A percentile compares a stretch with the other conserved stretches of the same genome.
Conservation (phyloP, 2,888 invertebrate species). For the Orthosia incerta region DNA sequence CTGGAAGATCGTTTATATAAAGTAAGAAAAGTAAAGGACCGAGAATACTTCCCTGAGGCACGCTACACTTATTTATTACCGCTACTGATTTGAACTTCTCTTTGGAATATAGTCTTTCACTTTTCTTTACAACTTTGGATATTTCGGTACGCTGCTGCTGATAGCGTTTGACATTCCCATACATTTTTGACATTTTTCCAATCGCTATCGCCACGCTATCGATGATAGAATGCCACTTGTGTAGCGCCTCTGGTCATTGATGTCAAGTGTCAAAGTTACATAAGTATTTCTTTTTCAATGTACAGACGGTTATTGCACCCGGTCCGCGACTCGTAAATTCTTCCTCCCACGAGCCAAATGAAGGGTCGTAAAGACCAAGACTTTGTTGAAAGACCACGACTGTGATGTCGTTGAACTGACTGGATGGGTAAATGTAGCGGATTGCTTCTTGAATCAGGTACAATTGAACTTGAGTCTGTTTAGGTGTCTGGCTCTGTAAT, state of each 20-base stretch:
- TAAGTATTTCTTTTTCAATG: neutral
- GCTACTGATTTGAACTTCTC: no score
- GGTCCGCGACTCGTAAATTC: constrained; percentile 15
- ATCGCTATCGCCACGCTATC: no score
- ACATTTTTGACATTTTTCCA: no score
- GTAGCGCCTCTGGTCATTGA: neutral
- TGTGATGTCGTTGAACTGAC: constrained; percentile 4
- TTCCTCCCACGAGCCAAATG: constrained; percentile 15
- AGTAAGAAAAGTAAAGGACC: no score
- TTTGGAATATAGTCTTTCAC: no score
- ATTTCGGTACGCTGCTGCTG: no score
- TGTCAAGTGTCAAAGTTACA: neutral
- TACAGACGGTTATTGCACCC: constrained; percentile 25
- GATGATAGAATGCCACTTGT: no score
- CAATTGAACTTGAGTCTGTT: neutral
- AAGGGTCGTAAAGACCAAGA: neutral
- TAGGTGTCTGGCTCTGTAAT: neutral
- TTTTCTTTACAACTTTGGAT: no score
- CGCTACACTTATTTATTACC: no score
- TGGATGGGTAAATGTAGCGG: neutral
- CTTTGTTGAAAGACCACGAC: neutral
- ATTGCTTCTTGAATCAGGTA: neutral
- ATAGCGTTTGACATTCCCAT: no score
- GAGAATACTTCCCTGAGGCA: no score
- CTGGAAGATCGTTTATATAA: no score